Evolutionary conservation across 2,888 invertebrate genomes (phyloP).

Genomic region (Melanostoma mellinum): DNA sequence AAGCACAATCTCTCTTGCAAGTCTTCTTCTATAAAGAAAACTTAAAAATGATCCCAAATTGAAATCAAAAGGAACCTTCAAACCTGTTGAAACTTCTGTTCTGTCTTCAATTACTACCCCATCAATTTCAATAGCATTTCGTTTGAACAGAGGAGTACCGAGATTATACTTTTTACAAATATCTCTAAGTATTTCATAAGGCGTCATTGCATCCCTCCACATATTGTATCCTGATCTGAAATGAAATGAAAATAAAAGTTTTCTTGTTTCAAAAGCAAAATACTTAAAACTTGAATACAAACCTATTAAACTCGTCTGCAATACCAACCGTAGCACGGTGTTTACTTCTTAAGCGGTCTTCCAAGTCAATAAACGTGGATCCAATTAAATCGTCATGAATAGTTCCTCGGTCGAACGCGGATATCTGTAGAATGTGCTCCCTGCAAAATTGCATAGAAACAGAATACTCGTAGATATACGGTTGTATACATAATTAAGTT

Average conservation of each 20-base stretch:
- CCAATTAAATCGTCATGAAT: slow-evolving; percentile 90
- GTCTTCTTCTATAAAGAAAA: slow-evolving; percentile 82
- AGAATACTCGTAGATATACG: background rate
- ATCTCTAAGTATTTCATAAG: slow-evolving; percentile 87
- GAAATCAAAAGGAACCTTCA: background rate
- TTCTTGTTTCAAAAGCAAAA: background rate
- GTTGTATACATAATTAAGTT: background rate
- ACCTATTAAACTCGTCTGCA: slow-evolving; percentile 87
- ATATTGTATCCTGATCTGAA: slow-evolving; percentile 86
- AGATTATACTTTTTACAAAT: slow-evolving; percentile 88
- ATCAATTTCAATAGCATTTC: slow-evolving; percentile 84
- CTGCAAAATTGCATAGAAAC: slow-evolving; percentile 84
- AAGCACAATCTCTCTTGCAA: slow-evolving; percentile 89
- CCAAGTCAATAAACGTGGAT: slow-evolving; percentile 91
- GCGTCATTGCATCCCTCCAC: slow-evolving; percentile 90
- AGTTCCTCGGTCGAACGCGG: slow-evolving; percentile 90
- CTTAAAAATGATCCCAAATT: background rate
- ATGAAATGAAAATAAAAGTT: slow-evolving; percentile 1
- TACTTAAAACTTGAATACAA: slow-evolving; percentile 77
- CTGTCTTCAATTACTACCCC: slow-evolving; percentile 78
- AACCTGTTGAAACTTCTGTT: slow-evolving; percentile 77
- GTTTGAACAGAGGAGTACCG: slow-evolving; percentile 83
- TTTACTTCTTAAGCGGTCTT: slow-evolving; percentile 91
- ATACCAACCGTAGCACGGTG: slow-evolving; percentile 92
- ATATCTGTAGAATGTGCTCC: slow-evolving; percentile 88